A percentile compares a stretch with the other conserved stretches of the same genome.
Evolutionary conservation across 1,140 invertebrate species (phyloP).

Genomic region (Dufourea novaeangliae): DNA sequence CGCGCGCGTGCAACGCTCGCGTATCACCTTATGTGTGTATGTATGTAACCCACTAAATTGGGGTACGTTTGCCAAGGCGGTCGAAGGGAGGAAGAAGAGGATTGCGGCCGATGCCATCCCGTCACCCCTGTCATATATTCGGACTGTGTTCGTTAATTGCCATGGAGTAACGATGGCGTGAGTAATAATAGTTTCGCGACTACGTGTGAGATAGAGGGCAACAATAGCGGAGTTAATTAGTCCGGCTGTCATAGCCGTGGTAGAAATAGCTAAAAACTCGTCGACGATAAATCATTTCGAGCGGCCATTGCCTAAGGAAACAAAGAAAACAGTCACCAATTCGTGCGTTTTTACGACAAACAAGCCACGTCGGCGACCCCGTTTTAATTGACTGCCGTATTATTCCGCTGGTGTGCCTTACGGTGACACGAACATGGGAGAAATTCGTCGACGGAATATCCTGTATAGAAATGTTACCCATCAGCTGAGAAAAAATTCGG

Average conservation of each 20-base stretch:
- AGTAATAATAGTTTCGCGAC: conserved; percentile 77
- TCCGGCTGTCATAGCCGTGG: conserved; percentile 72
- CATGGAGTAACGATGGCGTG: conserved; percentile 65
- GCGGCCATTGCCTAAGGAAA: no score
- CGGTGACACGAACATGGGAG: background rate
- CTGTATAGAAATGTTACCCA: background rate
- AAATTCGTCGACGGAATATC: background rate
- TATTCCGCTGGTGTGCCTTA: background rate
- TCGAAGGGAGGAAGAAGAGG: conserved; percentile 38
- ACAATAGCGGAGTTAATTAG: conserved; percentile 79
- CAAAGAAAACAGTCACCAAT: conserved; percentile 54
- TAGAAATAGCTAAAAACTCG: conserved; percentile 73
- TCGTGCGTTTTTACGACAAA: conserved; percentile 28
- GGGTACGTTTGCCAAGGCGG: conserved; percentile 31
- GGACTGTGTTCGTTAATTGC: conserved; percentile 66
- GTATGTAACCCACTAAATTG: conserved; percentile 8
- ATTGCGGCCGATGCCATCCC: conserved; percentile 42
- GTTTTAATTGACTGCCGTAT: conserved; percentile 21
- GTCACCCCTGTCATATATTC: conserved; percentile 56
- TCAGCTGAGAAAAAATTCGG: no score
- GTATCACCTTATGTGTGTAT: no score
- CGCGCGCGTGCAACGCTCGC: background rate
- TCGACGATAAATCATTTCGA: conserved; percentile 75
- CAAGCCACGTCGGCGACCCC: conserved; percentile 27
- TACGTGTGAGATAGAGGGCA: conserved; percentile 61